Conservation (phyloP, 1,140 invertebrate genomes). For the Caligus rogercresseyi region DNA sequence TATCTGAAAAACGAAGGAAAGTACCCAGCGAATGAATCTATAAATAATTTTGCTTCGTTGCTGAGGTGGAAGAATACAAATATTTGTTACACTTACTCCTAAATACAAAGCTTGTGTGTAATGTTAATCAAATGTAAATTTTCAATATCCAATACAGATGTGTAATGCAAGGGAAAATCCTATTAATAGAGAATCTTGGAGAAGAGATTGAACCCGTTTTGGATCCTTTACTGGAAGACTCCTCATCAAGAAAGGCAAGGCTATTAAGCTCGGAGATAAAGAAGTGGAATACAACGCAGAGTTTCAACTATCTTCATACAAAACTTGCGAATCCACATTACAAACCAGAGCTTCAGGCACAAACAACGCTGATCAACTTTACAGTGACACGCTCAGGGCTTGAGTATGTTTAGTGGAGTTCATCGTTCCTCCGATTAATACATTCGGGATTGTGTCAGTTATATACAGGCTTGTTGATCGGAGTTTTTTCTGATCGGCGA, state of each 20-base stretch:
- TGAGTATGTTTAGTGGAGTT: no score
- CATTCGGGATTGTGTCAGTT: no score
- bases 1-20: no score
- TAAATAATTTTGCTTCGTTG: no score
- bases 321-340: constrained; percentile 95
- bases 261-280: constrained; percentile 90
- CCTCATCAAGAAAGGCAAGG: constrained; percentile 81
- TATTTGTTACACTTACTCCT: no score
- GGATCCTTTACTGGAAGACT: constrained; percentile 73
- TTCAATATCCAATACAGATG: background rate
- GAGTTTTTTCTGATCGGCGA: no score
- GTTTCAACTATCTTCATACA: constrained; percentile 75
- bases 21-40: no score
- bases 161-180: constrained; percentile 54
- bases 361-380: constrained; percentile 90
- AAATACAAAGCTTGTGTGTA: no score
- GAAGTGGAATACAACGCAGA: constrained; percentile 79
- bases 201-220: constrained; percentile 85
- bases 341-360: constrained; percentile 94
- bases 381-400: constrained; percentile 91
- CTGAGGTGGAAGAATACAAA: no score
- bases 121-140: constrained; percentile 8
- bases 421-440: no score
- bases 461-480: no score
- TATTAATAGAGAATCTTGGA: constrained; percentile 80